Conservation (phyloP, 2,797 vertebrate genomes). For the Pagetopsis macropterus region DNA sequence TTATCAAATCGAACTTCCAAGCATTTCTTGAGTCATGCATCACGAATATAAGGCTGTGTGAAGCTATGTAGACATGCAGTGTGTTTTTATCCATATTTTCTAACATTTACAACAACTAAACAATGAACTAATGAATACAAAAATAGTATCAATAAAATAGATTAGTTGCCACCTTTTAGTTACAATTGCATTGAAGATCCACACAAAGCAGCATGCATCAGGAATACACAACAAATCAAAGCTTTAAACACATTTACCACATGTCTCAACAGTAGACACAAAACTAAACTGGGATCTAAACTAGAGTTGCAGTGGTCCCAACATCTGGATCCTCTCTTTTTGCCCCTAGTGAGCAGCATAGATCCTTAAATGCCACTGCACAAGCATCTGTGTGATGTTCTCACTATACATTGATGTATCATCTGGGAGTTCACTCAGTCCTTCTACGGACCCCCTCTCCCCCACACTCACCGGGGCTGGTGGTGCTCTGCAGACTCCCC, state of each 20-base stretch:
- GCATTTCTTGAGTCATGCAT: neutral
- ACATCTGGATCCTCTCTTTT: slow-evolving; percentile 7
- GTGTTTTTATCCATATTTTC: neutral
- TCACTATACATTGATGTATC: slow-evolving; percentile 4
- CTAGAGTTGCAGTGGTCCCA: neutral
- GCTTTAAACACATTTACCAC: slow-evolving; percentile 13
- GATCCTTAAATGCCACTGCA: slow-evolving; percentile 36
- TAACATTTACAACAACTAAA: neutral
- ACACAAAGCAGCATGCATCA: neutral
- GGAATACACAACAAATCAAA: slow-evolving; percentile 14
- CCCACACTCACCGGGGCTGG: slow-evolving; percentile 86
- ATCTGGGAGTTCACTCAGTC: slow-evolving; percentile 25
- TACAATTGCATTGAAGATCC: neutral
- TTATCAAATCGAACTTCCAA: slow-evolving; percentile 2
- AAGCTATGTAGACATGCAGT: neutral
- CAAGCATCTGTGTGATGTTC: slow-evolving; percentile 22
- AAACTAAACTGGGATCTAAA: slow-evolving; percentile 14
- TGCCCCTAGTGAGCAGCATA: slow-evolving; percentile 3
- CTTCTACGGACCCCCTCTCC: slow-evolving; percentile 29
- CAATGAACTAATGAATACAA: neutral
- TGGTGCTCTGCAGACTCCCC: slow-evolving; percentile 85
- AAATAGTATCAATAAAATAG: neutral
- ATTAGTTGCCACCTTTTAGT: neutral
- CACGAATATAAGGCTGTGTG: neutral
- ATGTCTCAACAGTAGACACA: neutral